Evolutionary conservation across 2,888 invertebrate species (phyloP).

Genomic region (Cantharis nigra): DNA sequence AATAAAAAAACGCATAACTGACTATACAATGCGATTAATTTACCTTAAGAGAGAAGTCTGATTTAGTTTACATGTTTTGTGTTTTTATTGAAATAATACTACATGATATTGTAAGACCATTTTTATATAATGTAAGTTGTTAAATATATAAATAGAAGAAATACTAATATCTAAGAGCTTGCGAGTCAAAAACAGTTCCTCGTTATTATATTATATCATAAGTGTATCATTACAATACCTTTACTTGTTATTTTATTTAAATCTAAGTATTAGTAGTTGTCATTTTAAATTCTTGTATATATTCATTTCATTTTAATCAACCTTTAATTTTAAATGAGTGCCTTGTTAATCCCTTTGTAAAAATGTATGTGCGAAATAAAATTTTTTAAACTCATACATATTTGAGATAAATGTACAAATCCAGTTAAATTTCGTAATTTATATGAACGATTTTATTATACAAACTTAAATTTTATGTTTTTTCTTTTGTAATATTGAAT

Average conservation of each 20-base stretch:
- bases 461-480: conserved; percentile 37
- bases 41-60: background rate
- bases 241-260: conserved; percentile 14
- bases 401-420: conserved; percentile 18
- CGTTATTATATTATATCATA: conserved; percentile 19
- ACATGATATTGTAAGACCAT: background rate
- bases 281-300: conserved; percentile 39
- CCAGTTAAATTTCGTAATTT: conserved; percentile 13
- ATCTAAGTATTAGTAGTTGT: conserved; percentile 12
- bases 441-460: conserved; percentile 32
- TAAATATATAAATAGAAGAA: background rate
- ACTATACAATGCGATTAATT: conserved; percentile 33
- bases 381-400: conserved; percentile 25
- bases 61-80: background rate
- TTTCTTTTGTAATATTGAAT: conserved; percentile 36
- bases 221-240: background rate
- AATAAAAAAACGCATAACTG: conserved; percentile 30
- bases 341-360: conserved; percentile 27
- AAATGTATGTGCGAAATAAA: conserved; percentile 32
- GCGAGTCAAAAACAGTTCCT: conserved; percentile 33
- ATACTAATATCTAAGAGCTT: conserved; percentile 1
- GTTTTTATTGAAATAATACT: background rate
- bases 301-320: conserved; percentile 36
- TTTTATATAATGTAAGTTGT: background rate
- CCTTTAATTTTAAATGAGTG: conserved; percentile 23